These are phyloP conservation scores for Paradisaea rubra DNA, from an alignment of 2,113 vertebrate species.

Conservation along the genomic window DNA sequence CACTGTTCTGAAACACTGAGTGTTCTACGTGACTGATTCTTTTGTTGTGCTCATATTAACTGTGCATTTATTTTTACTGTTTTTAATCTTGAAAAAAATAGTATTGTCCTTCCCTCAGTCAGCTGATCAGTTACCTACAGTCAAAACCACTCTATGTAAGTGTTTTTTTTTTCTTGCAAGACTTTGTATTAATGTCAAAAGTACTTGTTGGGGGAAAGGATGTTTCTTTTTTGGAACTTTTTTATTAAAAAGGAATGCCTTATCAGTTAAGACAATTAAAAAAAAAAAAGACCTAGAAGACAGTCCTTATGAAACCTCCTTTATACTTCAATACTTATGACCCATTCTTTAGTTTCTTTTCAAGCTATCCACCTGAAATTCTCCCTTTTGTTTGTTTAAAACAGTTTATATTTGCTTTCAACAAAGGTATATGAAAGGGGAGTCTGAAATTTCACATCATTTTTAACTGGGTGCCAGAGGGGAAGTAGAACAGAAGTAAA, in stretches of 20 bases:
- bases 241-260: not conserved
- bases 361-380: not conserved
- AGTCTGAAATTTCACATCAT: not conserved
- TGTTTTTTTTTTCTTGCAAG: not conserved
- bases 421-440: not conserved
- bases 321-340: not conserved
- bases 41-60: slow-evolving; percentile 38
- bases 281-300: not conserved
- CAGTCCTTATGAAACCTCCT: not conserved
- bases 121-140: slow-evolving; percentile 10
- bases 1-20: slow-evolving; percentile 12
- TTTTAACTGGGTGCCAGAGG: not conserved
- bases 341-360: slow-evolving; percentile 10
- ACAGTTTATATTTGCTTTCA: not conserved
- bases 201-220: not conserved
- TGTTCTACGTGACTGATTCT: not conserved
- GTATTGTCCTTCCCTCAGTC: slow-evolving; percentile 7
- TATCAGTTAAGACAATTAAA: not conserved
- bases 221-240: not conserved
- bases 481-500: not conserved
- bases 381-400: not conserved
- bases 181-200: slow-evolving; percentile 32
- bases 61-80: slow-evolving; percentile 17
- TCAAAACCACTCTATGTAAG: not conserved
- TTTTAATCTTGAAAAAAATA: not conserved